These are phyloP conservation scores for Harpagifer antarcticus DNA, from an alignment of 2,797 vertebrate species.

Conservation along the genomic window DNA sequence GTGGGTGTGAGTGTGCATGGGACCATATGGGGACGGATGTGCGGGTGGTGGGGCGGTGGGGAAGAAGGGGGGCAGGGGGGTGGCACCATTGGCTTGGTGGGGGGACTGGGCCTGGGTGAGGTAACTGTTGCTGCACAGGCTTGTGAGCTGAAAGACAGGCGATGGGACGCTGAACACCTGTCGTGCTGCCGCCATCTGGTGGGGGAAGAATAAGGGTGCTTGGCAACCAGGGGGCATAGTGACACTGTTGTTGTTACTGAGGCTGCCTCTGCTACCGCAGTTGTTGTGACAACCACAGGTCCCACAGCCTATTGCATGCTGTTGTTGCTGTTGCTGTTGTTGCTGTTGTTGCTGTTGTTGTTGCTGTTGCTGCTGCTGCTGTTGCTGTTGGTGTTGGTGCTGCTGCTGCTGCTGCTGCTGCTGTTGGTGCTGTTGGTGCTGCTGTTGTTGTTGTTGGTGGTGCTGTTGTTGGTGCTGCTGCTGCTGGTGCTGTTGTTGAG, in stretches of 20 bases:
- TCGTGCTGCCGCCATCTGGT: conserved; percentile 86
- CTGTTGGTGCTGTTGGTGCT: conserved; percentile 61
- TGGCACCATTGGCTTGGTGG: conserved; percentile 89
- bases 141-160: conserved; percentile 90
- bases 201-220: conserved; percentile 87
- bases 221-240: conserved; percentile 79
- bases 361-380: conserved; percentile 79
- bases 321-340: conserved; percentile 76
- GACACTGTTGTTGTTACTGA: conserved; percentile 77
- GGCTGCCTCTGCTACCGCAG: conserved; percentile 78
- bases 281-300: conserved; percentile 81
- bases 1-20: conserved; percentile 87
- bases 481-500: conserved; percentile 72
- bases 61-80: conserved; percentile 89
- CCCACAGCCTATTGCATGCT: conserved; percentile 78
- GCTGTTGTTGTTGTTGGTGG: conserved; percentile 65
- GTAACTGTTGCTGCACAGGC: conserved; percentile 93
- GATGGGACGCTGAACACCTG: conserved; percentile 90
- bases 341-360: conserved; percentile 18
- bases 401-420: conserved; percentile 54
- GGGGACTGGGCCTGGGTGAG: conserved; percentile 92
- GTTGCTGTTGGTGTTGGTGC: conserved; percentile 64
- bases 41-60: conserved; percentile 82
- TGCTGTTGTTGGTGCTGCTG: conserved; percentile 71
- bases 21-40: conserved; percentile 86